Evolutionary conservation across 2,113 vertebrate species (phyloP).

Genomic region (Pterocles burchelli): DNA sequence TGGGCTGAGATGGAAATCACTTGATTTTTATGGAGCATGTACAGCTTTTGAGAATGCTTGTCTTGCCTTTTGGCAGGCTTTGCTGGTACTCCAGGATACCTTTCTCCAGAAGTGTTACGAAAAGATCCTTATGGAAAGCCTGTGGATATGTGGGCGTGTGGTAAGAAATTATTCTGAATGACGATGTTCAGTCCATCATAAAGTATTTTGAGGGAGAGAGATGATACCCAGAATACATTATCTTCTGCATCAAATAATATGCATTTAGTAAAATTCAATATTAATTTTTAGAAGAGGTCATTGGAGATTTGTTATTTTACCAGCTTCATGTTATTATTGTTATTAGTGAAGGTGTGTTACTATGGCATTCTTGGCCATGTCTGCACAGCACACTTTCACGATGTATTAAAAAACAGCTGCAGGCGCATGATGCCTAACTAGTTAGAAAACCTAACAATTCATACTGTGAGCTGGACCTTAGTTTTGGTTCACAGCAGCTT

Average conservation of each 20-base stretch:
- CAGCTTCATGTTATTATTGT: background rate
- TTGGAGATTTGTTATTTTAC: background rate
- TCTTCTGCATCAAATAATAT: background rate
- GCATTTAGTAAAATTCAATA: background rate
- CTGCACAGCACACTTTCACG: background rate
- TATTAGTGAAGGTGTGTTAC: background rate
- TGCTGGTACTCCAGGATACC: constrained; percentile 94
- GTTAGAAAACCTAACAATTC: background rate
- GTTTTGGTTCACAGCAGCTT: background rate
- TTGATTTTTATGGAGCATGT: accelerated
- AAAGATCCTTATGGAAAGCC: constrained; percentile 98
- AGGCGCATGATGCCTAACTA: background rate
- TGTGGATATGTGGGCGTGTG: constrained; percentile 99
- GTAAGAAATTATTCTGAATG: constrained; percentile 75
- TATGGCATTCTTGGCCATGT: background rate
- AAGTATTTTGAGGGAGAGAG: background rate
- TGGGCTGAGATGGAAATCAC: background rate
- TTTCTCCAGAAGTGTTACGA: constrained; percentile 94
- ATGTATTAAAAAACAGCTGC: background rate
- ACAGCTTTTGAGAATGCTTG: background rate
- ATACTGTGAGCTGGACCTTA: background rate
- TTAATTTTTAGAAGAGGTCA: background rate
- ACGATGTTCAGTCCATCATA: accelerated
- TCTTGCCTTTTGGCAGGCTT: constrained; percentile 80
- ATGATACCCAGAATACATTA: background rate